Conservation (phyloP, 2,888 invertebrate genomes). For the Heliconius charithonia region DNA sequence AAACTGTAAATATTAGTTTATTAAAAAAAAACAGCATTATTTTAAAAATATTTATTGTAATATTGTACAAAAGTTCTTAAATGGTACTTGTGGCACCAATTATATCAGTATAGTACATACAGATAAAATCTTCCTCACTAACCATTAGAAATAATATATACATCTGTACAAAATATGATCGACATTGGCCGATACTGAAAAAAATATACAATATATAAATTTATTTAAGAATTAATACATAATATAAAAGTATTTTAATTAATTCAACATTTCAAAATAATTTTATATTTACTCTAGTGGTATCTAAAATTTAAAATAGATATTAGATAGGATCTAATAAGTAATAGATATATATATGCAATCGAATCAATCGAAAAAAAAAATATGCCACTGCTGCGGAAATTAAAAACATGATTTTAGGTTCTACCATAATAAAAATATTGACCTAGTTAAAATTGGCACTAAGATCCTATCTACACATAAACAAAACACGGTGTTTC, state of each 20-base stretch:
- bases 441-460: not conserved
- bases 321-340: slow-evolving; percentile 18
- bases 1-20: not conserved
- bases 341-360: not conserved
- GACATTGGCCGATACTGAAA: slow-evolving; percentile 3
- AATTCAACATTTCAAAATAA: not conserved
- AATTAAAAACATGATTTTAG: not conserved
- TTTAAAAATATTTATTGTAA: slow-evolving; percentile 50
- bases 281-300: not conserved
- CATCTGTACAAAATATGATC: slow-evolving; percentile 45
- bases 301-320: not conserved
- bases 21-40: not conserved
- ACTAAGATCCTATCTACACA: slow-evolving; percentile 19
- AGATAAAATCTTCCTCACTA: slow-evolving; percentile 35
- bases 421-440: not conserved
- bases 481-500: slow-evolving; percentile 3
- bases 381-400: not conserved
- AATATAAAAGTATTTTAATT: slow-evolving; percentile 12
- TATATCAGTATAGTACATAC: slow-evolving; percentile 38
- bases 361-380: not conserved
- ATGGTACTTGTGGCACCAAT: slow-evolving; percentile 37
- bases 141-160: slow-evolving; percentile 45
- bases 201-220: not conserved
- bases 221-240: not conserved
- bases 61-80: slow-evolving; percentile 47